Conservation (phyloP, 2,797 vertebrate genomes). For the Fratercula arctica region DNA sequence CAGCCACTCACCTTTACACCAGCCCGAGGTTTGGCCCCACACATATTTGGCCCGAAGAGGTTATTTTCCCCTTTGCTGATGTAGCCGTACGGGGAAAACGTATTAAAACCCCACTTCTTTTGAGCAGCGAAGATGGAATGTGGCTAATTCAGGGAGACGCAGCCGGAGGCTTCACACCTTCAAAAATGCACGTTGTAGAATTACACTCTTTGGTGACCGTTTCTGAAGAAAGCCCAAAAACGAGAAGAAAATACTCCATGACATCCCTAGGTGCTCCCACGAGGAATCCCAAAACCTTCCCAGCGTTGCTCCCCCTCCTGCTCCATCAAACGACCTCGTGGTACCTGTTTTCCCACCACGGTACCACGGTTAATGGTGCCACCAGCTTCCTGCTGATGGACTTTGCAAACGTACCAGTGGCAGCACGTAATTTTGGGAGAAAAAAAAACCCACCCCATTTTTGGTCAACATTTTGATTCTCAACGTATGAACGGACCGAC, state of each 20-base stretch:
- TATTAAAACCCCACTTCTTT: background rate
- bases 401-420: background rate
- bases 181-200: background rate
- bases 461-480: conserved; percentile 55
- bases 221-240: background rate
- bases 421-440: background rate
- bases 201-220: background rate
- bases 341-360: background rate
- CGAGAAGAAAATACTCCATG: background rate
- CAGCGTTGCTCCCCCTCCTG: background rate
- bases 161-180: background rate
- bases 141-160: accelerated
- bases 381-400: accelerated
- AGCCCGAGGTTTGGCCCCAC: conserved; percentile 3
- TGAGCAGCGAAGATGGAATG: background rate
- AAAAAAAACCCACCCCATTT: background rate
- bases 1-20: background rate
- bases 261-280: background rate
- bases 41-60: background rate
- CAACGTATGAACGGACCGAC: background rate
- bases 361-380: background rate
- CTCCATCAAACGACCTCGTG: background rate
- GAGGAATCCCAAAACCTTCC: background rate
- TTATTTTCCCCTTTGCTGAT: background rate
- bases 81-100: background rate